Evolutionary conservation across 2,113 vertebrate genomes (phyloP).

Genomic region (Neodontobutis hainanensis): DNA sequence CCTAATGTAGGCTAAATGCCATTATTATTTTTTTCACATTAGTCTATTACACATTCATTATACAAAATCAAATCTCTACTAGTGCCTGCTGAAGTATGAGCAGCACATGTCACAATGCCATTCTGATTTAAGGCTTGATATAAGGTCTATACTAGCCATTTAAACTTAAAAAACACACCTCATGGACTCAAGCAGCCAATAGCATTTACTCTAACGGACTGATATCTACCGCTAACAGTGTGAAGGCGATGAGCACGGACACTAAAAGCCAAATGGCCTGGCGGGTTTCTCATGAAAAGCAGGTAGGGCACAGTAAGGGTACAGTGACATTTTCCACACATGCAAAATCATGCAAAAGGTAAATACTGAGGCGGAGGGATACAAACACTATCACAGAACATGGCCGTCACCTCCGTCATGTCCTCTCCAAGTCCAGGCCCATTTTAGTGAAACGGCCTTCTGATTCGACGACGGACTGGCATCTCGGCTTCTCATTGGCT

Average conservation of each 20-base stretch:
- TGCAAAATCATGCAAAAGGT: conserved; percentile 81
- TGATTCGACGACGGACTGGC: conserved; percentile 55
- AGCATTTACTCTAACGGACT: neutral
- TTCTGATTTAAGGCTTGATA: conserved; percentile 8
- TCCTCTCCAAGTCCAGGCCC: conserved; percentile 64
- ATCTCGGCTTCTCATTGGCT: conserved; percentile 60
- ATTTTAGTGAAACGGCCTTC: conserved; percentile 1
- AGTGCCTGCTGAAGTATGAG: neutral
- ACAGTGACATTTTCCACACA: conserved; percentile 76
- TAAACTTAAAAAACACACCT: neutral
- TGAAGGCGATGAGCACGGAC: conserved; percentile 4
- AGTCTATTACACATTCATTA: neutral
- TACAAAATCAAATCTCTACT: neutral
- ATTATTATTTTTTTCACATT: no score
- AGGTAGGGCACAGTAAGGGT: conserved; percentile 50
- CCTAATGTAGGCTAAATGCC: no score
- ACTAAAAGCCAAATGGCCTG: conserved; percentile 51
- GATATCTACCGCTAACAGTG: neutral
- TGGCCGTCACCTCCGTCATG: conserved; percentile 80
- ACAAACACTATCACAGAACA: conserved; percentile 75
- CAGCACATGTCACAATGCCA: neutral
- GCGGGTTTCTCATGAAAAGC: conserved; percentile 59
- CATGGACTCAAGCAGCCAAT: neutral
- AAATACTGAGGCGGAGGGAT: conserved; percentile 81
- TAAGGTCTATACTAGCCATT: conserved; percentile 1